Percentiles rank a stretch among this genome's conserved stretches.
phyloP scores from a whole-genome alignment of 2,797 vertebrate species.

The Hoplostethus atlanticus region DNA sequence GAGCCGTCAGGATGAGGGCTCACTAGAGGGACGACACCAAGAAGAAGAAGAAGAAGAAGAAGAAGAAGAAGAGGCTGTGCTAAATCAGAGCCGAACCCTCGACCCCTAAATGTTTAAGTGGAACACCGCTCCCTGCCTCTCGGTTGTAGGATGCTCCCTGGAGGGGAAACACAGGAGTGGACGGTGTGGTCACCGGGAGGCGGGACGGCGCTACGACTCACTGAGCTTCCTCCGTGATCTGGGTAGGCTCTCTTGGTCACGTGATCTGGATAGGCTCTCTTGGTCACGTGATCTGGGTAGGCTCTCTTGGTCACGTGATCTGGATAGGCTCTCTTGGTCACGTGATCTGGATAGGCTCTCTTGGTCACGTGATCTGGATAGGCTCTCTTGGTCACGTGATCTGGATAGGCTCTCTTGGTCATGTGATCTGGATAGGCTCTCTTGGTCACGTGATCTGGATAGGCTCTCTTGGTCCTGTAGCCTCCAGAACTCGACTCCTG shows the following conservation, averaged over 20 bases:
- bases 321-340: too few species aligned
- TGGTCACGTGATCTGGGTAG: too few species aligned
- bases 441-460: too few species aligned
- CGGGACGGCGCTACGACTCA: constrained; percentile 3
- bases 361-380: too few species aligned
- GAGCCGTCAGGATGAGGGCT: constrained; percentile 33
- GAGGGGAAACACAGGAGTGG: constrained; percentile 44
- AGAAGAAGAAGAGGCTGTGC: constrained; percentile 21
- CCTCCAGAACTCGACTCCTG: constrained; percentile 20
- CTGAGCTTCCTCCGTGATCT: neutral
- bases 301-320: too few species aligned
- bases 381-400: too few species aligned
- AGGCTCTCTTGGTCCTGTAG: neutral
- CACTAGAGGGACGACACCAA: constrained; percentile 13
- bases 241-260: too few species aligned
- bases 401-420: too few species aligned
- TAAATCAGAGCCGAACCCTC: constrained; percentile 42
- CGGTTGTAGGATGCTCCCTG: constrained; percentile 19
- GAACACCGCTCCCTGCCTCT: constrained; percentile 44
- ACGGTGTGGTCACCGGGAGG: constrained; percentile 22
- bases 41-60: too few species aligned
- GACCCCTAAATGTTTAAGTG: constrained; percentile 27
- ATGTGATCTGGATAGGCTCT: too few species aligned
- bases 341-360: too few species aligned
- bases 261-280: too few species aligned